Evolutionary conservation across 2,113 vertebrate genomes (phyloP).

Genomic region (Aegotheles bennettii): DNA sequence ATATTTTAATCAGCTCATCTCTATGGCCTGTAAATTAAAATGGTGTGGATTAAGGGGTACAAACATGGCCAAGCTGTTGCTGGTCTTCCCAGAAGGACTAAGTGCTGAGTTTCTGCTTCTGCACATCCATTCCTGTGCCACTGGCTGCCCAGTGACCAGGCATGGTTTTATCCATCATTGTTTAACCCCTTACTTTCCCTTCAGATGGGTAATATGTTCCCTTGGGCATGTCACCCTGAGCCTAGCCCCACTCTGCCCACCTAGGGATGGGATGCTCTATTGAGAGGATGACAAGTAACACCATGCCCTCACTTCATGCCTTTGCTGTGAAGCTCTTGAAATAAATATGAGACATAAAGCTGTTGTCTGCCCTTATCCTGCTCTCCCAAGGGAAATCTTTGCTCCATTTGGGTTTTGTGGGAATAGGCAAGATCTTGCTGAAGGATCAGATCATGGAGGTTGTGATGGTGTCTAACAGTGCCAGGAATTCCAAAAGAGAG

Average conservation of each 20-base stretch:
- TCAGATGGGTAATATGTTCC: background rate
- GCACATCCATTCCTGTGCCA: background rate
- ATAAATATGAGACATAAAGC: background rate
- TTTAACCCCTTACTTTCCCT: background rate
- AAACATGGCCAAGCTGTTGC: background rate
- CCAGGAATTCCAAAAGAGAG: background rate
- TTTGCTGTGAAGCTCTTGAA: background rate
- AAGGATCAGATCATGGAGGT: background rate
- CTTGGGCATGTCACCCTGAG: background rate
- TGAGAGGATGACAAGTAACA: background rate
- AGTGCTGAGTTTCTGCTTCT: background rate
- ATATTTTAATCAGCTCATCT: background rate
- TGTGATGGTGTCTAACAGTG: background rate
- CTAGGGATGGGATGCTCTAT: background rate
- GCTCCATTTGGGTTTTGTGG: background rate
- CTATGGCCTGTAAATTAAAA: background rate
- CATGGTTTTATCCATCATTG: background rate
- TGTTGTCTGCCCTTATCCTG: background rate
- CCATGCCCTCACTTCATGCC: rapidly evolving
- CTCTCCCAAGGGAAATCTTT: background rate
- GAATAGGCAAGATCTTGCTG: background rate
- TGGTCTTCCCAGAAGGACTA: background rate
- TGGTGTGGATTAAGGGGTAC: background rate
- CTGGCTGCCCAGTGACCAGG: background rate
- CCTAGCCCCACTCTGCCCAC: background rate